Evolutionary conservation across 2,113 vertebrate genomes (phyloP).

Genomic region (Lathamus discolor): DNA sequence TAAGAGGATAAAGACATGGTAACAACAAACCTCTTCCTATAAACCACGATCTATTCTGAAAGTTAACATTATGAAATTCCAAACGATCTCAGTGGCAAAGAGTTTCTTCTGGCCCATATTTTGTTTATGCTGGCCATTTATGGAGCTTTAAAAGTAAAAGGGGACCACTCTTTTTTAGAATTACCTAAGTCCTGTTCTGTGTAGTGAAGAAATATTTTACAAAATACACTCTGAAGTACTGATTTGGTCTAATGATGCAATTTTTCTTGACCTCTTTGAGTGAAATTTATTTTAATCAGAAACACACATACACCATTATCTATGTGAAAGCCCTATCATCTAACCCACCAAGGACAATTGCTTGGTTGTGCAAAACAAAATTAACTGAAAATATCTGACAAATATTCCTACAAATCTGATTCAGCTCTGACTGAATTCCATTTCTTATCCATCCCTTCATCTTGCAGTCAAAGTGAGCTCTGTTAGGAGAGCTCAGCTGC

Average conservation of each 20-base stretch:
- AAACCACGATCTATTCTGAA: not conserved
- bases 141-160: not conserved
- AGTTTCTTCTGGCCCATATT: not conserved
- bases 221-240: not conserved
- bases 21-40: not conserved
- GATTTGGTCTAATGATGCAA: not conserved
- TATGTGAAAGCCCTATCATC: not conserved
- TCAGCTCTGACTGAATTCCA: not conserved
- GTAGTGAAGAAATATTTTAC: not conserved
- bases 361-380: not conserved
- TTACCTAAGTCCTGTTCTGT: not conserved
- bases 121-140: not conserved
- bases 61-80: not conserved
- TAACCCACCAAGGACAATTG: not conserved
- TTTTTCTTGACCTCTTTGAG: not conserved
- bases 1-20: not conserved
- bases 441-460: not conserved
- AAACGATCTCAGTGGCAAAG: not conserved
- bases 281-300: not conserved
- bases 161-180: not conserved
- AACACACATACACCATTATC: not conserved
- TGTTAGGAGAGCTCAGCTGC: constrained; percentile 2
- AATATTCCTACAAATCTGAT: not conserved
- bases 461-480: not conserved
- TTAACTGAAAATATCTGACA: not conserved